Base-by-base conservation (phyloP, 2,888 invertebrate species). In the Megamerina dolium region DNA sequence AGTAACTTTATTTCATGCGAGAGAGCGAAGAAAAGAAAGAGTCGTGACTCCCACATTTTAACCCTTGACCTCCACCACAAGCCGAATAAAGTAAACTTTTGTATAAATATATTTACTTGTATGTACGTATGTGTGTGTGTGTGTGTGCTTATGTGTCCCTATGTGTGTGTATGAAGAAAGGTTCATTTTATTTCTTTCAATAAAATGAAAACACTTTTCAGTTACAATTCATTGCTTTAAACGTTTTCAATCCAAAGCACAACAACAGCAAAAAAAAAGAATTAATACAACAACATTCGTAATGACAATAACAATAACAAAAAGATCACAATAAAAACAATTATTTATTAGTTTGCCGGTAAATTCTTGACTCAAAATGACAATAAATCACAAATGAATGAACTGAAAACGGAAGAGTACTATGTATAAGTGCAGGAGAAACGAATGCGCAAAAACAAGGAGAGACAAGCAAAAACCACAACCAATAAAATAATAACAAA, bases 281-380 rank as follows among this genome's bases (percentile, higher is more conserved):
- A 10, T 26, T 17, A 3, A 8, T 2, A 16, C 32, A 32, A 12
- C 17, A 32, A 12, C 9, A 32, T 17, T 12, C 6, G n/a, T 18
- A 32, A 32, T 32, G 32, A 37, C 27, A 29, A n/a, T n/a, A 37
- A n/a, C 17, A 21, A 35, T n/a, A 33, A 27, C 47, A 50, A 38
- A 51, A 55, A 54, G 43, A 50, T n/a, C n/a, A 53, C 46, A 50
- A 41, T 48, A 52, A 51, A 60, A 57, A 61, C 58, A 60, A 62
- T 58, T 61, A 66, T 66, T 66, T 66, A 66, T 66, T 59, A 51
- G 59, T 60, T 58, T 59, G 58, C 53, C 56, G 58, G 55, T 52
- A 58, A 57, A 66, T 66, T 66, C 64, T 66, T 59, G 38, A 43
- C 29, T 43, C 34, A 37, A 43, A 34, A 38, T 38, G 38, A 43